Base-by-base conservation (phyloP, 1,140 invertebrate genomes). In the Bombus superbus region DNA sequence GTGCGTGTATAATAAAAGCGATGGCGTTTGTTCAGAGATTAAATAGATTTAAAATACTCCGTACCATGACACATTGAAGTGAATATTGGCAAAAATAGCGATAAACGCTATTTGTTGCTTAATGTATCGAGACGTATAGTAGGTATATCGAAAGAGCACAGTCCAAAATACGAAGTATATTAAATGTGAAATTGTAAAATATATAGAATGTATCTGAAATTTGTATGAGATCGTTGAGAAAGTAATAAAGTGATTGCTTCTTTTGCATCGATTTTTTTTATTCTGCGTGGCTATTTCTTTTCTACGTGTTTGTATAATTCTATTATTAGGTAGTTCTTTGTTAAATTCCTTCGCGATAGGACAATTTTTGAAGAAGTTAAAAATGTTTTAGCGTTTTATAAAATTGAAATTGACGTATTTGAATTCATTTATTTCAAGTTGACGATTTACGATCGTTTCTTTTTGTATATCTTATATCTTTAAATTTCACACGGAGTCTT, bases 201-300 rank as follows among this genome's bases (percentile, higher is more conserved):
- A 86, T 71, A 79, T 22, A 44, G 68, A 87, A 83, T 47, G 81
- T 72, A 87, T 86, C 47, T 80, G 78, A 83, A 87, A 89, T 88
- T 83, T 90, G 85, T 92, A 90, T 89, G 83, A 85, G 40, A 64
- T 85, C 81, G 90, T 89, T 88, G 82, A 90, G 68, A 88, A 53
- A 85, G 87, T 88, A 90, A 90, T 92, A 91, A 91, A 89, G 57
- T 85, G 47, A 86, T 75, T 81, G 84, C 87, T 88, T 86, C 85
- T 86, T 85, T 85, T 85, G 38, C 59, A 69, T 44, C 1, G 25
- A 75, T 25, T 32, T 8, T 42, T 68, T 59, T 88, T 68, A 68
- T 64, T 76, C 25, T 8, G 9, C 28, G 15, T 53, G 47, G 5
- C 47, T 53, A 8, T 8, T 53, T 22, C 1, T 8, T 53, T 53